Evolutionary conservation across 2,888 invertebrate genomes (phyloP), one percentile per base, ranked within the genome.

Genomic region (Allygus modestus): DNA sequence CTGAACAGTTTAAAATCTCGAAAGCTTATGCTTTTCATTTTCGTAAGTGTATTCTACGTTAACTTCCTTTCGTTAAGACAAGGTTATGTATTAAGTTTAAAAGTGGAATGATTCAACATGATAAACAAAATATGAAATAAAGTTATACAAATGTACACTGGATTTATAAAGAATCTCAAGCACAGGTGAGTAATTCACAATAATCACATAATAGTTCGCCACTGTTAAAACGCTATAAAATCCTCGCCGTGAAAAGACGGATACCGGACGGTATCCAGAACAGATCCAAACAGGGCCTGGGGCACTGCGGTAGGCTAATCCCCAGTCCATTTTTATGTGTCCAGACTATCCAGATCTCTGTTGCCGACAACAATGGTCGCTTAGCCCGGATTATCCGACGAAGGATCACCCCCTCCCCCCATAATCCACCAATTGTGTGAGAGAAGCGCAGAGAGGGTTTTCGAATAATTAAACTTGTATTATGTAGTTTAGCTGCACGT

Each of bases 401-500:
- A 12, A 1, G 46, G 31, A 11, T 41, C 37, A n/a, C 73, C 23
- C 65, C 31, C 65, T 15, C 12, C 28, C 65, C 73, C 41, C 41
- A 12, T 77, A 77, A 77, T 77, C 77, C 77, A 28, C 46, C 77
- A 77, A 77, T 77, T 77, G 77, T 77, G 51, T 77, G 77, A 46
- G 46, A 28, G n/a, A n/a, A n/a, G 43, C 43, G 37, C 73, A 17
- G 73, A 73, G 77, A 77, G 77, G 77, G 77, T 77, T 77, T 77
- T 77, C 77, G 77, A 77, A 77, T 77, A 77, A 77, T 77, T 77
- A 77, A 77, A 77, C 77, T 77, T 77, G 77, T 77, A 77, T 77
- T 77, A 77, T 77, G 77, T 77, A 77, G 77, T 46, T 77, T 37
- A 77, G 77, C 77, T 20, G 23, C 23, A 26, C 43, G 73, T 41